A percentile compares a stretch with the other conserved stretches of the same genome.
Conservation (phyloP, 2,888 invertebrate genomes). For the Pharmacophagus antenor region DNA sequence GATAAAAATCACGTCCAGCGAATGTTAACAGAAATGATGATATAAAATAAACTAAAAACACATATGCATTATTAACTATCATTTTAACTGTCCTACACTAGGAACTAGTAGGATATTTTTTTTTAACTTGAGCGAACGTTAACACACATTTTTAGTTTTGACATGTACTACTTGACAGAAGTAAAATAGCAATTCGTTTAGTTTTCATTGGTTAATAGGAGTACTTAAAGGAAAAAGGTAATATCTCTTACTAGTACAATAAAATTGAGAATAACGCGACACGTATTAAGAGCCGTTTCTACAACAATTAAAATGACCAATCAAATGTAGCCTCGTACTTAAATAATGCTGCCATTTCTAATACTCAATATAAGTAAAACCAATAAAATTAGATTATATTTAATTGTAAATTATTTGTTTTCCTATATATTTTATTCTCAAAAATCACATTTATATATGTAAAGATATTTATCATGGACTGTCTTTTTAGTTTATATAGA, state of each 20-base stretch:
- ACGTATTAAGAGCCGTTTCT: conserved; percentile 23
- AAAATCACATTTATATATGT: too few relatives aligned
- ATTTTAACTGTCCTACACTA: conserved; percentile 53
- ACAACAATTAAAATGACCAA: conserved; percentile 38
- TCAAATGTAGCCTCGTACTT: conserved; percentile 46
- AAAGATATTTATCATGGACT: too few relatives aligned
- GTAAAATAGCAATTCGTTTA: conserved; percentile 68
- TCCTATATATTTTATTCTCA: not conserved
- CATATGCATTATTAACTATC: conserved; percentile 59
- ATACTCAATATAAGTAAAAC: conserved; percentile 1
- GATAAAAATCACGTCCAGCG: conserved; percentile 95
- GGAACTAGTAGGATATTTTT: conserved; percentile 51
- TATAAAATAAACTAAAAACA: conserved; percentile 65
- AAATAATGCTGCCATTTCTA: conserved; percentile 34
- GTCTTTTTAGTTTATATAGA: too few relatives aligned
- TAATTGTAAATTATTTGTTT: not conserved
- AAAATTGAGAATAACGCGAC: conserved; percentile 24
- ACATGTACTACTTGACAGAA: conserved; percentile 52
- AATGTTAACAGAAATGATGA: conserved; percentile 62
- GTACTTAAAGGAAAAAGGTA: conserved; percentile 31
- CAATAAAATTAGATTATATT: not conserved
- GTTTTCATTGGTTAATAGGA: conserved; percentile 53
- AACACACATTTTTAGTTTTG: conserved; percentile 56
- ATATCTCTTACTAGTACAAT: conserved; percentile 25
- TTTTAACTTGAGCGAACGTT: conserved; percentile 42